phyloP scores from a whole-genome alignment of 1,140 invertebrate species.

The Lordiphosa collinella region DNA sequence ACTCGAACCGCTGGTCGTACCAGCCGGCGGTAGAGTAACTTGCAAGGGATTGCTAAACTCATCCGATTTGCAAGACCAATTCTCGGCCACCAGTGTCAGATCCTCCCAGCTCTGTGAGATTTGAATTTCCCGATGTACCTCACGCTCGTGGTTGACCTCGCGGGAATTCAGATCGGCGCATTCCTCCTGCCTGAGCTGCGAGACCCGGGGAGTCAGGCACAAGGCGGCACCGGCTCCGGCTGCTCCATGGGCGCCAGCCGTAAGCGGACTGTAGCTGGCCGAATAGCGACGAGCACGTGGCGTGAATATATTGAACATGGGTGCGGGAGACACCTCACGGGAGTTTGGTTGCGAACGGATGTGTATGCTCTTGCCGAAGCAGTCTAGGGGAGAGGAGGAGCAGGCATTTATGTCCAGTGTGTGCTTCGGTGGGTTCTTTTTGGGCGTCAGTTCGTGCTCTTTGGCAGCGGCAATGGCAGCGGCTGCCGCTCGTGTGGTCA shows the following conservation, averaged over 20 bases:
- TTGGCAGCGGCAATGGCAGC: constrained; percentile 72
- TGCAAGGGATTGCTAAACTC: constrained; percentile 81
- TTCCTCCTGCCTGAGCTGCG: constrained; percentile 92
- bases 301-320: constrained; percentile 83
- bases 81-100: constrained; percentile 87
- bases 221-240: no score
- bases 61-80: constrained; percentile 80
- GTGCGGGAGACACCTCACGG: constrained; percentile 69
- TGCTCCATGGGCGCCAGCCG: constrained; percentile 48
- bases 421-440: constrained; percentile 35
- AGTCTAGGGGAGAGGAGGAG: constrained; percentile 35
- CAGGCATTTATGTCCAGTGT: constrained; percentile 27
- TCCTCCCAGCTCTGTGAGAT: constrained; percentile 95
- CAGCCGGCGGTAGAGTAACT: constrained; percentile 51
- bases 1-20: constrained; percentile 60
- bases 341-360: constrained; percentile 70
- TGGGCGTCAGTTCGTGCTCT: constrained; percentile 61
- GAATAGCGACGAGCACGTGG: constrained; percentile 88
- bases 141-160: constrained; percentile 93
- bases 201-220: constrained; percentile 89
- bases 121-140: constrained; percentile 92
- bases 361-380: constrained; percentile 58
- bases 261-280: constrained; percentile 87
- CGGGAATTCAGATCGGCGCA: constrained; percentile 89
- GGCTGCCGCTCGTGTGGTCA: constrained; percentile 79